A percentile compares a stretch with the other conserved stretches of the same genome.
phyloP scores from a whole-genome alignment of 2,113 vertebrate genomes.

The Onychostruthus taczanowskii region DNA sequence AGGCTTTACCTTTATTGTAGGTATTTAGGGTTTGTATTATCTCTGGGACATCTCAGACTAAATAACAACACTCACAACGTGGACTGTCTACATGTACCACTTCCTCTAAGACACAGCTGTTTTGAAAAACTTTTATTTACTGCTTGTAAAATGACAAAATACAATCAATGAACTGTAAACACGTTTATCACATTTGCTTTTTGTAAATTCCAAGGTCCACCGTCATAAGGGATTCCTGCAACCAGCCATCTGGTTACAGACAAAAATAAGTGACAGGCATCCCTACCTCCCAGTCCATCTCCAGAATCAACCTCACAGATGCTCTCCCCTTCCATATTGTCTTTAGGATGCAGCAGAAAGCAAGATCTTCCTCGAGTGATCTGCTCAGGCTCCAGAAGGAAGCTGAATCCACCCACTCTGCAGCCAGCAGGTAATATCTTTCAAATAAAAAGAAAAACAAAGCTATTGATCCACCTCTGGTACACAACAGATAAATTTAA shows the following conservation, averaged over 20 bases:
- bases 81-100: not conserved
- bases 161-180: conserved; percentile 8
- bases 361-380: conserved; percentile 1
- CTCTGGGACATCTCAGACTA: not conserved
- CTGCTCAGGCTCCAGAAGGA: conserved; percentile 35
- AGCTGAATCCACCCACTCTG: conserved; percentile 32
- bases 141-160: not conserved
- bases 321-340: conserved; percentile 60
- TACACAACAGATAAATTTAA: not conserved
- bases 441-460: conserved; percentile 58
- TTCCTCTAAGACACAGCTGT: not conserved
- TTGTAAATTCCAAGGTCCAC: not conserved
- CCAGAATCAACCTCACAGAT: conserved; percentile 65
- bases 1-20: conserved; percentile 38
- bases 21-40: not conserved
- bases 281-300: conserved; percentile 65
- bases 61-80: not conserved
- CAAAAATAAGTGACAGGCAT: not conserved
- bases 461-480: not conserved
- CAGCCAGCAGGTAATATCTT: conserved; percentile 54
- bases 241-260: not conserved
- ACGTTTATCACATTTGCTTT: not conserved
- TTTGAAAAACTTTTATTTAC: conserved; percentile 54
- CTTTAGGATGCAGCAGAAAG: not conserved
- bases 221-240: not conserved